Base-by-base conservation (phyloP, 2,113 vertebrate genomes). In the Oreotrochilus melanogaster region DNA sequence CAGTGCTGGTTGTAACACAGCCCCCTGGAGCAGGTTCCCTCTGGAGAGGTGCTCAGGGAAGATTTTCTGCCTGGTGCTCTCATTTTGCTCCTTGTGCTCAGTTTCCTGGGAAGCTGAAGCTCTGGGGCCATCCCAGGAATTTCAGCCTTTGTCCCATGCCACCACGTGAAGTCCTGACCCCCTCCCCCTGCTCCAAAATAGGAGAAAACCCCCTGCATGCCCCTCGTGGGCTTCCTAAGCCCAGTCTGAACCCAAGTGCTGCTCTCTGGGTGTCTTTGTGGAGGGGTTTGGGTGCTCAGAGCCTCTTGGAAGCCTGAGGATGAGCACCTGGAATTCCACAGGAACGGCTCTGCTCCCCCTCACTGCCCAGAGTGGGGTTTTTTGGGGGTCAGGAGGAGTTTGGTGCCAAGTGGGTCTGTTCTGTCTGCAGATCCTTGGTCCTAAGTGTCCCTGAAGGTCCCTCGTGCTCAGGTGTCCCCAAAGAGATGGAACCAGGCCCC, bases 401-500 rank as follows among this genome's bases (percentile, higher is more conserved):
- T 2, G 10, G 62, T 4, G 7, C 61, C 11, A 5, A 56, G 27
- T 7, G 1, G 19, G 24, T 48, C 8, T 7, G 16, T 56, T 65
- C 64, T 86, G 85, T 6, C 61, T 0, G 0, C 22, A 3, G 0
- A 1, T 35, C 48, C 60, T 73, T 18, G 28, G 28, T 73, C 48
- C 27, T 47, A 17, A 25, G 17, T 3, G 5, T 61, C 67, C 53
- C 54, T n/a, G 31, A 13, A 57, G 37, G 42, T 66, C 18, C 22
- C 17, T 28, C 45, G 7, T 1, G 3, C 33, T 58, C 48, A 3
- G 24, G 24, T 4, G 11, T 78, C 51, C 37, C 24, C 15, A 3
- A 0, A 31, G 31, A 18, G 30, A 8, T 1, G 1, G 11, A 35
- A n/a, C 6, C 5, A 0, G 2, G n/a, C n/a, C 33, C 18, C 58